These are phyloP conservation scores for Lysandra bellargus DNA, from an alignment of 2,888 invertebrate genomes.

Conservation along the genomic window DNA sequence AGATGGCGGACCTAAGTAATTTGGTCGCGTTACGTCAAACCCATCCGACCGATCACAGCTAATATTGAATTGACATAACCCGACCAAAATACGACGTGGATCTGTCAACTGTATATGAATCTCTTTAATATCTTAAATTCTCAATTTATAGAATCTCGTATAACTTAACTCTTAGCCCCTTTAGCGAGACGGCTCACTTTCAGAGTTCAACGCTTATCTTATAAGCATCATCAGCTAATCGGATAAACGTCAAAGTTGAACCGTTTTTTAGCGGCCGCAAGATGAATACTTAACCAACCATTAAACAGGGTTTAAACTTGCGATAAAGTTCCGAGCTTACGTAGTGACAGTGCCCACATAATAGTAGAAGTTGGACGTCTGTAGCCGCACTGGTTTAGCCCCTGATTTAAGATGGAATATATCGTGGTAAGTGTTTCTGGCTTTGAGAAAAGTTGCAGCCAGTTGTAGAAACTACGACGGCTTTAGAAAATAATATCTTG, in stretches of 20 bases:
- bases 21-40: too few relatives aligned
- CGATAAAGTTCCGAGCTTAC: constrained; percentile 41
- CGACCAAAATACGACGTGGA: too few relatives aligned
- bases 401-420: constrained; percentile 38
- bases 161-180: too few relatives aligned
- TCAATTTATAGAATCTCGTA: too few relatives aligned
- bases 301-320: constrained; percentile 40
- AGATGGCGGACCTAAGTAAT: too few relatives aligned
- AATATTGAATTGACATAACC: too few relatives aligned
- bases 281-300: constrained; percentile 39
- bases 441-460: neutral
- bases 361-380: constrained; percentile 42
- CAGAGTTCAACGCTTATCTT: neutral
- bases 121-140: too few relatives aligned
- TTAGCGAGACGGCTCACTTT: neutral
- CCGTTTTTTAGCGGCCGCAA: constrained; percentile 38
- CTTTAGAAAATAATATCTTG: too few relatives aligned
- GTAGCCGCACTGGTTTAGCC: constrained; percentile 39
- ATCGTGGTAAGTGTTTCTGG: constrained; percentile 13
- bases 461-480: neutral
- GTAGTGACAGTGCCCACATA: constrained; percentile 41
- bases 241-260: constrained; percentile 30
- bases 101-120: too few relatives aligned
- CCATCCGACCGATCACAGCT: too few relatives aligned
- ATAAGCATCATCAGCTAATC: constrained; percentile 19